Evolutionary conservation across 2,797 vertebrate genomes (phyloP).

Genomic region (Myotis myotis): DNA sequence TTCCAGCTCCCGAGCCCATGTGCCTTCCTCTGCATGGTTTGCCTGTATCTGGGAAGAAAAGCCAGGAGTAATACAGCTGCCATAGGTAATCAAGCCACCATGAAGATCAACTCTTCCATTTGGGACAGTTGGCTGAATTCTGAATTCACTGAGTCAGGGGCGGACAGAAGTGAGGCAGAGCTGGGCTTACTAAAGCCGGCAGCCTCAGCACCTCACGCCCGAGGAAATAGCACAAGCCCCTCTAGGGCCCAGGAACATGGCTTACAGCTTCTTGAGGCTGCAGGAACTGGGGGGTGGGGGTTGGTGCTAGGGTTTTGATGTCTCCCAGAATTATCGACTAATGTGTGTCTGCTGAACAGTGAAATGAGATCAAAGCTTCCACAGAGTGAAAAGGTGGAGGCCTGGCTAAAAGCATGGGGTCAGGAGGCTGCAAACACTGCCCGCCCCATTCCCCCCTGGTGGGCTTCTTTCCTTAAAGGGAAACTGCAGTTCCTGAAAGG

Average conservation of each 20-base stretch:
- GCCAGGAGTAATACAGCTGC: background rate
- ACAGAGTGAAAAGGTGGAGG: background rate
- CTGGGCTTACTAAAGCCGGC: background rate
- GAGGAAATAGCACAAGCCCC: background rate
- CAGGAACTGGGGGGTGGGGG: too few relatives aligned
- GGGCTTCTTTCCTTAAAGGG: conserved; percentile 23
- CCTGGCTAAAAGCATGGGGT: background rate
- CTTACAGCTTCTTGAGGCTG: background rate
- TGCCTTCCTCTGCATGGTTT: background rate
- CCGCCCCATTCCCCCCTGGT: background rate
- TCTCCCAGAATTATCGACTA: conserved; percentile 61
- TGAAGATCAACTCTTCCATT: background rate
- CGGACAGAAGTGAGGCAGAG: background rate
- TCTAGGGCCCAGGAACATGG: background rate
- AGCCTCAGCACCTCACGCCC: background rate
- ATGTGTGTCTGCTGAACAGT: background rate
- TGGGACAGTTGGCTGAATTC: background rate
- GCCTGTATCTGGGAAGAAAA: background rate
- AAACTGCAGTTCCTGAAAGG: background rate
- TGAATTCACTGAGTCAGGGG: background rate
- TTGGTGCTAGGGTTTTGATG: conserved; percentile 49
- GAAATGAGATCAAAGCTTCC: conserved; percentile 69
- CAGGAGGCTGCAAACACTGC: background rate
- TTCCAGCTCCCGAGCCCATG: background rate
- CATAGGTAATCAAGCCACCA: background rate